Base-by-base conservation (phyloP, 1,140 invertebrate species). In the Asbolus verrucosus region DNA sequence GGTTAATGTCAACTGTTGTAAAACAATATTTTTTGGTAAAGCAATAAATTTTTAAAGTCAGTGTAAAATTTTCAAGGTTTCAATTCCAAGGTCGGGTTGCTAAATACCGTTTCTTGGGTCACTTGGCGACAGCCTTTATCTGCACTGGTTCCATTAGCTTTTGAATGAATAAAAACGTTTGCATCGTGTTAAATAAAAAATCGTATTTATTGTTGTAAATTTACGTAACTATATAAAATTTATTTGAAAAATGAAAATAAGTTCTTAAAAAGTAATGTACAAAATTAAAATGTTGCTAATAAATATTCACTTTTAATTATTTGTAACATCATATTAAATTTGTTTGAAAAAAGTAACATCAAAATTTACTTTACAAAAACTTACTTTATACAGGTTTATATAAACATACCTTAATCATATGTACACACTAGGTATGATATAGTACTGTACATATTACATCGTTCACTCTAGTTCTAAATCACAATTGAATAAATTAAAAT, bases 201-300 rank as follows among this genome's bases (percentile, higher is more conserved):
- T n/a, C n/a, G n/a, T n/a, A n/a, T n/a, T n/a, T n/a, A n/a, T n/a
- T n/a, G n/a, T n/a, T n/a, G n/a, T n/a, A 54, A 27, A 54, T 27
- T 54, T 21, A 43, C 14, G 11, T 54, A 14, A n/a, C 19, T 54
- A 54, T 30, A 30, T 54, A 54, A 54, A 54, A 27, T 54, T 62
- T 62, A 19, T 62, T 38, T 16, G 16, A 63, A 63, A 63, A 63
- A 63, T 62, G 16, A 62, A 38, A 62, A 39, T 63, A 41, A 63
- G 39, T 36, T 63, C 61, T 63, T 63, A 63, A 63, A 59, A 62
- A 63, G n/a, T 38, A 36, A 11, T 38, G 61, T 63, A 63, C 15
- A 63, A 63, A 63, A 63, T 21, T 39, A 63, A 59, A n/a, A 63
- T 39, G 36, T 41, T 19, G 21, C 61, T 63, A 39, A 38, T 18